Conservation (phyloP, 2,797 vertebrate species). For the Cephalopachus bancanus region DNA sequence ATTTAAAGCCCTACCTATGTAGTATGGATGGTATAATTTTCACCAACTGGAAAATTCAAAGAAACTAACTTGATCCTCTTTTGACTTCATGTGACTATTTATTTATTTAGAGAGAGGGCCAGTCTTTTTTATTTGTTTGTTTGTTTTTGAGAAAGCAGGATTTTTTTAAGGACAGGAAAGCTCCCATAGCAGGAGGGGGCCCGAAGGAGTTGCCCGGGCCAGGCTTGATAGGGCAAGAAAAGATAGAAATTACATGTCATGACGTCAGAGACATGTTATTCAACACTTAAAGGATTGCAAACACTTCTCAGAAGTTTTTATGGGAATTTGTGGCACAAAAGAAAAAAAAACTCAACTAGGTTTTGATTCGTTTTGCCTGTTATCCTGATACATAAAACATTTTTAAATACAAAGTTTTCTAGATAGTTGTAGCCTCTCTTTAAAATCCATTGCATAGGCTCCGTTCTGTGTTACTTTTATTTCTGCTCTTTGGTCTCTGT, state of each 20-base stretch:
- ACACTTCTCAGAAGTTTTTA: constrained; percentile 80
- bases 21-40: background rate
- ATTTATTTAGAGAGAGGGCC: constrained; percentile 62
- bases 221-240: constrained; percentile 81
- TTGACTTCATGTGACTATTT: constrained; percentile 82
- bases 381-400: constrained; percentile 81
- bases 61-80: constrained; percentile 70
- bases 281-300: constrained; percentile 83
- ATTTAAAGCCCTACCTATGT: constrained; percentile 31
- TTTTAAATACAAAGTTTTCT: constrained; percentile 81
- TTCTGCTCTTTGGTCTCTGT: constrained; percentile 43
- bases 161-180: too few relatives aligned
- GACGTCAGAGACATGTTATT: constrained; percentile 84
- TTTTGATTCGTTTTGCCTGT: constrained; percentile 55
- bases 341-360: constrained; percentile 68
- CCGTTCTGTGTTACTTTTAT: background rate
- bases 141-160: too few relatives aligned
- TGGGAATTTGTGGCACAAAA: constrained; percentile 79
- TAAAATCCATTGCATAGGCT: constrained; percentile 68
- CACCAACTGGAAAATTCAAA: constrained; percentile 44
- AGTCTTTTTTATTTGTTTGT: background rate
- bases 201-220: constrained; percentile 75
- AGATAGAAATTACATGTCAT: constrained; percentile 87
- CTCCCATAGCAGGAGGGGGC: too few relatives aligned
- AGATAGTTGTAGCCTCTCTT: constrained; percentile 74